A percentile compares a stretch with the other conserved stretches of the same genome.
These are phyloP conservation scores for Nysson spinosus DNA, from an alignment of 2,888 invertebrate genomes.

Conservation along the genomic window DNA sequence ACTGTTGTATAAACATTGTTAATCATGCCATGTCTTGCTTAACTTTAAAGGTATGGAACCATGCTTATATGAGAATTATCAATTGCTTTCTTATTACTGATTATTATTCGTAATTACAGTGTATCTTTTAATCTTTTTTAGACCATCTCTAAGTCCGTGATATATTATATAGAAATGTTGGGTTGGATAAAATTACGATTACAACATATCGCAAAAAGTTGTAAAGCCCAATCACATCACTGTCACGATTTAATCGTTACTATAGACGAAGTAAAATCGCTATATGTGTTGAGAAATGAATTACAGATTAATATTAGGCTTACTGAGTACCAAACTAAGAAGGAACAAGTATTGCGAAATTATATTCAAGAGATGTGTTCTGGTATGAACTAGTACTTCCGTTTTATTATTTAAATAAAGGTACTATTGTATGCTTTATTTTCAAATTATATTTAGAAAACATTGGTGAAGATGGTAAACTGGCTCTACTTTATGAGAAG, in stretches of 20 bases:
- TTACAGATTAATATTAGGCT: conserved; percentile 55
- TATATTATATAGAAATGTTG: conserved; percentile 61
- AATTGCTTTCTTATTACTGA: background rate
- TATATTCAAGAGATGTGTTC: conserved; percentile 44
- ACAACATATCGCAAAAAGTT: conserved; percentile 39
- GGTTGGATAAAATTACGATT: conserved; percentile 57
- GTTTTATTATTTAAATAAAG: conserved; percentile 4
- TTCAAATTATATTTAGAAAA: conserved; percentile 29
- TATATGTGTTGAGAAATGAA: conserved; percentile 59
- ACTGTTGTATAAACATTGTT: conserved; percentile 64
- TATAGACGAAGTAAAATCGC: conserved; percentile 53
- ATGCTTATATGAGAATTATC: conserved; percentile 16
- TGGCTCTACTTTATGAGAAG: conserved; percentile 39
- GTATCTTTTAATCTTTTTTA: no score
- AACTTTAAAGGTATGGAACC: conserved; percentile 53
- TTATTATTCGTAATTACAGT: no score
- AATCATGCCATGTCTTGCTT: conserved; percentile 52
- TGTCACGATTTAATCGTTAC: conserved; percentile 12
- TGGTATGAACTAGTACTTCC: conserved; percentile 43
- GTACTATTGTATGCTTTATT: background rate
- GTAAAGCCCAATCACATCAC: conserved; percentile 16
- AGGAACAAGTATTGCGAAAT: conserved; percentile 49
- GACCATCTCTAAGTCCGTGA: conserved; percentile 42
- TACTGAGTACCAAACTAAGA: conserved; percentile 52
- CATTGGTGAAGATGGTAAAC: conserved; percentile 17